Evolutionary conservation across 2,113 vertebrate genomes (phyloP), one percentile per base, ranked within the genome.

Genomic region (Tachycineta bicolor): DNA sequence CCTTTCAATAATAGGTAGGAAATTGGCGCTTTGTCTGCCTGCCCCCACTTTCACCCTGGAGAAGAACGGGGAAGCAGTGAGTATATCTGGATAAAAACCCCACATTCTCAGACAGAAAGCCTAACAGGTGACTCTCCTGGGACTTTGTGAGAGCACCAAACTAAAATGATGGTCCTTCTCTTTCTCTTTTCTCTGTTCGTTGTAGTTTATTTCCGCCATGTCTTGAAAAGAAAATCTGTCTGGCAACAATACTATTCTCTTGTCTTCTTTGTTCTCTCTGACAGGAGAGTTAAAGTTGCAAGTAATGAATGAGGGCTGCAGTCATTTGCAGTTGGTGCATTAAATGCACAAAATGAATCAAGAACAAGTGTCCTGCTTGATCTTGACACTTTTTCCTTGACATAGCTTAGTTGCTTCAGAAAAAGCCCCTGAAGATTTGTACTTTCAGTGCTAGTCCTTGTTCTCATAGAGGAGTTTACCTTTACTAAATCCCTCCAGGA

Each of bases 371-470:
- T 44, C 47, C 59, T 79, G 17, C 53, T 86, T 75, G 52, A 59
- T 89, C 50, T 49, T 65, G 52, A 49, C 91, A 70, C 63, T 65
- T 71, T 87, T 95, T 17, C 46, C 34, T 83, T 84, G 44, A 11
- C 49, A 34, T 59, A 18, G 24, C 69, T 90, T 87, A 34, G 25
- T 33, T 58, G 65, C 41, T 73, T 93, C 71, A 75, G 55, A 53
- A 59, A 87, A 94, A 94, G 18, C 39, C 84, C 70, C 81, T 91
- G 52, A 82, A 97, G 91, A 91, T 95, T 95, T 96, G 46, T 89
- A 77, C 33, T 25, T 67, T 33, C 26, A 34, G 43, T 0, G 0
- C 18, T 47, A 53, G 18, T 15, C n/a, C 15, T 17, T 55, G 21
- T 24, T 62, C 25, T 68, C 47, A 23, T 1, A 16, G 15, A 12